Evolutionary conservation across 1,140 invertebrate genomes (phyloP), one percentile per base, ranked within the genome.

Genomic region (Drosophila athabasca): DNA sequence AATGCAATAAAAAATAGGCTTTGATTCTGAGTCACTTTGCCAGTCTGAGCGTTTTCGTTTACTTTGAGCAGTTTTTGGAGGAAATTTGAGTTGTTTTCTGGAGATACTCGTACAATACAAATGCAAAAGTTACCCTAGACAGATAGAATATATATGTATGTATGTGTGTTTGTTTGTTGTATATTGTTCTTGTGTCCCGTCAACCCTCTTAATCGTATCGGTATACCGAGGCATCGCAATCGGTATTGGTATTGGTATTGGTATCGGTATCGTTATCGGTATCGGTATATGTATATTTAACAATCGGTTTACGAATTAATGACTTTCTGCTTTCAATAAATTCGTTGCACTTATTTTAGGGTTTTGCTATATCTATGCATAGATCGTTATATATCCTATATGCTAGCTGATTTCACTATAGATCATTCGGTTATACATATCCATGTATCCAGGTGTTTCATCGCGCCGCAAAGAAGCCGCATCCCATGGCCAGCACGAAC

Each of bases 391-490:
- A 66, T 58, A 66, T 54, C 66, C 49, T 67, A 80, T 49, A 53
- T 31, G 17, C 68, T 61, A 76, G 57, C 76, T 80, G 81, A 85
- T 80, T 84, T 81, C 49, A 62, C 77, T 87, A 81, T 58, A 57
- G 61, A 66, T 71, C 65, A 46, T 77, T 78, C 64, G 76, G 44
- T 52, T 71, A 55, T 66, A 46, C 24, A 53, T 48, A 15, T 41
- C 26, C 8, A 15, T 15, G 15, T 31, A 49, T 46, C 43, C 7
- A 19, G 19, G 39, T 31, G 43, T 64, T 53, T 92, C 91, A 92
- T 90, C 91, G 91, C 50, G 91, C 87, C 50, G 90, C 91, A 62
- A 91, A 85, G 54, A 92, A 91, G 35, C 88, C 91, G 62, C 91
- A 92, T 50, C 91, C 91, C 72, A 92, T 90, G 71, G 91, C 91